Percentiles rank a stretch among this genome's conserved stretches.
These are phyloP conservation scores for Leucoma salicis DNA, from an alignment of 2,888 invertebrate species.

Conservation along the genomic window DNA sequence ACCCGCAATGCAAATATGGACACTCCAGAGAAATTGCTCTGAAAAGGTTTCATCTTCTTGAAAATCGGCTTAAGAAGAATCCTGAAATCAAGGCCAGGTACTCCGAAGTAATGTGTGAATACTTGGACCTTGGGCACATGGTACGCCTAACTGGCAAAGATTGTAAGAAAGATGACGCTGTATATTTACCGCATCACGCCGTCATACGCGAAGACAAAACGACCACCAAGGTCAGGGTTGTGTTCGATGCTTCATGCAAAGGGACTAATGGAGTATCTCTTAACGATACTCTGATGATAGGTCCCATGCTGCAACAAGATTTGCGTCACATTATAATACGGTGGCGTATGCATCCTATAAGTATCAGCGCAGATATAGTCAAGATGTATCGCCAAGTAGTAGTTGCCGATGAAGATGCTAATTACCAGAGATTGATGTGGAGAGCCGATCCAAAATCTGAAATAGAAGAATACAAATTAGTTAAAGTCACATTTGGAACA, in stretches of 20 bases:
- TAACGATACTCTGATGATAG: conserved; percentile 29
- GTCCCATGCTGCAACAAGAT: conserved; percentile 27
- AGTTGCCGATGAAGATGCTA: conserved; percentile 10
- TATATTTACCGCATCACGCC: conserved; percentile 37
- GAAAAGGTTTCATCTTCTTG: neutral
- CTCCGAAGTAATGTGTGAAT: conserved; percentile 24
- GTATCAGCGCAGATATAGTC: conserved; percentile 28
- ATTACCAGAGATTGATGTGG: conserved; percentile 10
- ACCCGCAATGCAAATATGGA: neutral
- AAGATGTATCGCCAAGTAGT: conserved; percentile 35
- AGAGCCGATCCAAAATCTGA: too few species aligned
- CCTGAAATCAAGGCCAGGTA: neutral
- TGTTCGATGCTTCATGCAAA: conserved; percentile 19
- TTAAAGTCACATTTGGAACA: too few species aligned
- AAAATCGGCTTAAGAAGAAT: neutral
- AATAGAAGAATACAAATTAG: too few species aligned
- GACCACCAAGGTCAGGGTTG: conserved; percentile 26
- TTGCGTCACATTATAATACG: conserved; percentile 30
- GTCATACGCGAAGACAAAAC: conserved; percentile 28
- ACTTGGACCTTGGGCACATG: conserved; percentile 22
- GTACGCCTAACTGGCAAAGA: conserved; percentile 22
- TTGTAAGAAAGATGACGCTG: conserved; percentile 3
- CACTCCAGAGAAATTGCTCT: neutral
- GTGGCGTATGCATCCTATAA: conserved; percentile 27
- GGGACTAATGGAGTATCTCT: conserved; percentile 16